Conservation (phyloP, 2,888 invertebrate genomes). For the Tipula helvola region DNA sequence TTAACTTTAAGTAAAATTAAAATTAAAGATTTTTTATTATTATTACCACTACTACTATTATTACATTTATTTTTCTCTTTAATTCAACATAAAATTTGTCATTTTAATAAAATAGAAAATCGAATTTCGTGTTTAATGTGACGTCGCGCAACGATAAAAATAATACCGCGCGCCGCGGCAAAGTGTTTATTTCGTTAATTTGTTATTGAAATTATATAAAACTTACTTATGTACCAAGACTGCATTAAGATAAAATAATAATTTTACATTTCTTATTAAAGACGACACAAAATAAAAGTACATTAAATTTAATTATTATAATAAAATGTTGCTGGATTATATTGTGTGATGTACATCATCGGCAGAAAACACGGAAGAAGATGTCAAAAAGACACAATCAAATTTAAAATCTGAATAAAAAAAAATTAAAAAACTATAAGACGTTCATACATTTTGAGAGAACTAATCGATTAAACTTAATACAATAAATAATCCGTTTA, state of each 20-base stretch:
- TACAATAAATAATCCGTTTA: background rate
- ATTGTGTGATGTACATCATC: background rate
- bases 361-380: background rate
- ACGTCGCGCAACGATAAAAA: background rate
- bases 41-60: background rate
- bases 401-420: background rate
- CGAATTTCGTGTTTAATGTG: background rate
- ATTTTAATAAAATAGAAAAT: background rate
- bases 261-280: background rate
- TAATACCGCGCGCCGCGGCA: background rate
- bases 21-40: background rate
- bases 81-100: conserved; percentile 4
- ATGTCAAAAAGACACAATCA: background rate
- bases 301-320: background rate
- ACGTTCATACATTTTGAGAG: background rate
- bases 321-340: background rate
- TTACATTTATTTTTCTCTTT: background rate
- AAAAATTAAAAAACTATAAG: background rate
- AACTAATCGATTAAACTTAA: background rate
- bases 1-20: background rate
- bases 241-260: background rate
- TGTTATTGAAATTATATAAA: background rate
- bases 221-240: background rate
- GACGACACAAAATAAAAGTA: background rate
- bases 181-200: background rate